Evolutionary conservation across 2,113 vertebrate species (phyloP), one percentile per base, ranked within the genome.

Genomic region (Poicephalus meyeri): DNA sequence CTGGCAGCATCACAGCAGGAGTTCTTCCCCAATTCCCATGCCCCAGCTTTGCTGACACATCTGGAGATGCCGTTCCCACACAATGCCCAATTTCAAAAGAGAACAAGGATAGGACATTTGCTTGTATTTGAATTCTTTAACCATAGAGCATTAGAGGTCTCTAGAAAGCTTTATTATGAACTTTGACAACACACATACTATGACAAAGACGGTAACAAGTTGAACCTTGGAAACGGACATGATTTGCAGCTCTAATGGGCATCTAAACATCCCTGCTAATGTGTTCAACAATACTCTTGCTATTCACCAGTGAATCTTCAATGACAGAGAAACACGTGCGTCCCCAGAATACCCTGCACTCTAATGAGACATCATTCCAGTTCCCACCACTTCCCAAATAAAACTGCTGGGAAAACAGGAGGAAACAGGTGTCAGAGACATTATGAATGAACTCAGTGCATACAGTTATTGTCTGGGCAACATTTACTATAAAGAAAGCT

Each of bases 381-480:
- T 80, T 86, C 74, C 87, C 87, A 74, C 58, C 24, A 23, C 87
- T 77, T 56, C 58, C 88, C 91, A 86, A 95, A 69, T 29, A 79
- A 91, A 90, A 84, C 42, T 85, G 87, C 50, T 95, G 80, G 88
- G 89, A 95, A 97, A 98, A 97, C 96, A 97, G 97, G 97, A 97
- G 98, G 97, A 98, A 98, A 97, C 98, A 99, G 98, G 98, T 98
- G 98, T 96, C 91, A 92, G 84, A 95, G 91, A 88, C 94, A 94
- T 95, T 98, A 97, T 97, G 98, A 98, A 98, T 94, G 91, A 88
- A 97, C 98, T 93, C 53, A 28, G 91, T 29, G 47, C 49, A 56
- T 53, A 70, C 42, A 91, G 68, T 88, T 93, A 93, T 96, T 86
- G 86, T 96, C 96, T 60, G 3, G 52, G 26, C 91, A 91, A 91